Conservation (phyloP, 2,113 vertebrate genomes). For the Leucoraja erinaceus region DNA sequence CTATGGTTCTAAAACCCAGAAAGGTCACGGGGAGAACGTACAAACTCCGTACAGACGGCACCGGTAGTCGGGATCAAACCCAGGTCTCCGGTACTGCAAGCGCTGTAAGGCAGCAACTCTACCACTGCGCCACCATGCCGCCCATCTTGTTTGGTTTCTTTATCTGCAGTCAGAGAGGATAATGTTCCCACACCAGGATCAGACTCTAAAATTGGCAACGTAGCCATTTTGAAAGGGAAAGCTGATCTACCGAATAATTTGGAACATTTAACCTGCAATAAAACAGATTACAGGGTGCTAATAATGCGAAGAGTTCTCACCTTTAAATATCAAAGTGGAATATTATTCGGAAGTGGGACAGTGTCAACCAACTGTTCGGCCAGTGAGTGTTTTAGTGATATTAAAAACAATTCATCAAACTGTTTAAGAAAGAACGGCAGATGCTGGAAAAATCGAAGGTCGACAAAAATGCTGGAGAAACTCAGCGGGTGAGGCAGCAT, state of each 20-base stretch:
- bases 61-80: too few relatives aligned
- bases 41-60: too few relatives aligned
- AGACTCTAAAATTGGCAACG: neutral
- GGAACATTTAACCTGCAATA: neutral
- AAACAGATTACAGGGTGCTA: neutral
- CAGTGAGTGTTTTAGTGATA: neutral
- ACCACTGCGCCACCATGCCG: too few relatives aligned
- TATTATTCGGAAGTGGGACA: neutral
- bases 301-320: neutral
- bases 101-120: too few relatives aligned
- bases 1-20: too few relatives aligned
- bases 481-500: too few relatives aligned
- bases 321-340: neutral
- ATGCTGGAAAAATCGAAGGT: too few relatives aligned
- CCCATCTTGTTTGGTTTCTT: neutral
- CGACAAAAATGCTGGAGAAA: too few relatives aligned
- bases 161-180: neutral
- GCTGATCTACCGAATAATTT: neutral
- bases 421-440: too few relatives aligned
- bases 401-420: neutral
- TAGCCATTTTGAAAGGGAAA: neutral
- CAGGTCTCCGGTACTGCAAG: too few relatives aligned
- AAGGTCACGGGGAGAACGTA: too few relatives aligned
- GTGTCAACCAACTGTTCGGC: neutral
- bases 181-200: neutral